A percentile compares a stretch with the other conserved stretches of the same genome.
These are phyloP conservation scores for Tenthredo distinguenda DNA, from an alignment of 2,888 invertebrate species.

Conservation along the genomic window DNA sequence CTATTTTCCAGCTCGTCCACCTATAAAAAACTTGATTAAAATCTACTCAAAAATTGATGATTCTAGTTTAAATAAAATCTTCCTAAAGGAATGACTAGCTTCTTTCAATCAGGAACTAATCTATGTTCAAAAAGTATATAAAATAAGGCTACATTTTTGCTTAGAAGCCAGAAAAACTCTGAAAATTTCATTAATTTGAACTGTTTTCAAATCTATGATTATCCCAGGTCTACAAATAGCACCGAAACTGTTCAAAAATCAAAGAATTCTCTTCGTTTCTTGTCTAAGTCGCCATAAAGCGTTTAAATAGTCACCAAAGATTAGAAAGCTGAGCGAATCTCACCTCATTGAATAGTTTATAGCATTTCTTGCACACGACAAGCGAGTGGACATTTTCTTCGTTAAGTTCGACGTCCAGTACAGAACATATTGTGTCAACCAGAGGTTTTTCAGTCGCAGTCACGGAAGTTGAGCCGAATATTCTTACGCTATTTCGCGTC, in stretches of 20 bases:
- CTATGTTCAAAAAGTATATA: neutral
- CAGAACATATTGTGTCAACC: constrained; percentile 76
- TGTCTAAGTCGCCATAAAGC: neutral
- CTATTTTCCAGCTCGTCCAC: constrained; percentile 81
- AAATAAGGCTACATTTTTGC: neutral
- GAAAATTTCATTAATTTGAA: neutral
- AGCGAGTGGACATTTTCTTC: constrained; percentile 80
- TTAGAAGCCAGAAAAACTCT: neutral
- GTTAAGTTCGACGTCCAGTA: constrained; percentile 79
- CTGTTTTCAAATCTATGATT: neutral
- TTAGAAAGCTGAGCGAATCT: neutral
- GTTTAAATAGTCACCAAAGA: neutral
- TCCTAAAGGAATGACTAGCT: neutral
- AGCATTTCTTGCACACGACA: constrained; percentile 86
- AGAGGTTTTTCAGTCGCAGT: constrained; percentile 74
- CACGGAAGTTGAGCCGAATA: constrained; percentile 77
- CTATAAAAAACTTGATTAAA: constrained; percentile 59
- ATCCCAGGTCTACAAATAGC: neutral
- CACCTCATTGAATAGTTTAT: constrained; percentile 82
- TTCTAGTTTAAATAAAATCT: neutral
- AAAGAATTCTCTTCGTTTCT: neutral
- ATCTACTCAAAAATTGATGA: neutral
- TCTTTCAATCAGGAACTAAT: neutral
- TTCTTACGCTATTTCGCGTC: constrained; percentile 79
- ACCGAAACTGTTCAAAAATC: neutral